A percentile compares a stretch with the other conserved stretches of the same genome.
phyloP scores from a whole-genome alignment of 2,888 invertebrate species.

The Synergus itoensis region DNA sequence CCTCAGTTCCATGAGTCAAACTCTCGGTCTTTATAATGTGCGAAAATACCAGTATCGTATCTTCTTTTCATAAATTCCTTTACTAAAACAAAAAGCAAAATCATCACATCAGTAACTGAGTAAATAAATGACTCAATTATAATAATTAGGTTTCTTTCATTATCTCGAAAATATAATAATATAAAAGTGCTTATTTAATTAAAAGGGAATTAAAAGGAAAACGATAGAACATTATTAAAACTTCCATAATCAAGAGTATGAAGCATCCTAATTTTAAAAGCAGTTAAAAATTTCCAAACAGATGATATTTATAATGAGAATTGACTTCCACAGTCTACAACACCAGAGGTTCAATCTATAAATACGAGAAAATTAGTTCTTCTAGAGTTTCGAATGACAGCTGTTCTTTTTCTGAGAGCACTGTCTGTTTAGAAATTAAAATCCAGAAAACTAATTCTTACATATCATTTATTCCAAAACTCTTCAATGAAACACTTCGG shows the following conservation, averaged over 20 bases:
- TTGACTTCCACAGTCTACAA: not conserved
- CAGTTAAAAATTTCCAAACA: not conserved
- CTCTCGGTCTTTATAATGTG: conserved; percentile 2
- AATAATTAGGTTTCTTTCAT: not conserved
- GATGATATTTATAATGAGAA: not conserved
- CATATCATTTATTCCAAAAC: not conserved
- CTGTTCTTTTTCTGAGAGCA: not conserved
- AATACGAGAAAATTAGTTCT: not conserved
- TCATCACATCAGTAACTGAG: not conserved
- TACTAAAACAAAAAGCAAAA: not conserved
- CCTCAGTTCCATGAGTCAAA: not conserved
- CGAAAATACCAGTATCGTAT: conserved; percentile 4
- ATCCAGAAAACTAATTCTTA: not conserved
- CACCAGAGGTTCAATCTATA: not conserved
- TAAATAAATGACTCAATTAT: not conserved
- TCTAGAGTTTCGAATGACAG: not conserved
- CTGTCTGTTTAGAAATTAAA: not conserved
- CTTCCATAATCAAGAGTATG: too few relatives aligned
- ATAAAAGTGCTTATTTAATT: not conserved
- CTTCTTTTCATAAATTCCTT: not conserved
- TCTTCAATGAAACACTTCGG: not conserved
- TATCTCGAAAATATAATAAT: not conserved
- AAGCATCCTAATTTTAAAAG: not conserved
- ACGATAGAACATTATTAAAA: not conserved
- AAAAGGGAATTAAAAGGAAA: not conserved